phyloP scores from a whole-genome alignment of 2,113 vertebrate genomes.

The Falco punctatus region DNA sequence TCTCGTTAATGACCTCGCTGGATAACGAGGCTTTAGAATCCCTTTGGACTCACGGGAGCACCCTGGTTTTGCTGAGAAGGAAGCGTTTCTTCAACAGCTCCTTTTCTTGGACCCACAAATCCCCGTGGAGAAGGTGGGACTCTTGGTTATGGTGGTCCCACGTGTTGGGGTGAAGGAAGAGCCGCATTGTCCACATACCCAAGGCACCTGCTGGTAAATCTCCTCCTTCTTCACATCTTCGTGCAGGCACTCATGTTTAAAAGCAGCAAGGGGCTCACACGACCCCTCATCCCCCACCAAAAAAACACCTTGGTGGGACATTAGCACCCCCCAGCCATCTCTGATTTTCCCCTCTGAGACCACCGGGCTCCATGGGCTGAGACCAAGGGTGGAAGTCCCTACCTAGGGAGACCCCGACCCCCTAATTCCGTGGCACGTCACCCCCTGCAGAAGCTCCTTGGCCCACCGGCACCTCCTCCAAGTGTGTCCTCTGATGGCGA shows the following conservation, averaged over 20 bases:
- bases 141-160: neutral
- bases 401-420: too few species aligned
- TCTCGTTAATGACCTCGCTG: neutral
- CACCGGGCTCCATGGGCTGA: neutral
- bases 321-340: neutral
- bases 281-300: neutral
- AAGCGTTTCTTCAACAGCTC: neutral
- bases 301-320: neutral
- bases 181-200: neutral
- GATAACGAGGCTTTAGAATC: neutral
- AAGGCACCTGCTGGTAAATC: neutral
- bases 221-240: neutral
- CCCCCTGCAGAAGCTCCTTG: neutral
- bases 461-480: neutral
- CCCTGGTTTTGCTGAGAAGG: neutral
- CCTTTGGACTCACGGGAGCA: neutral
- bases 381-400: neutral
- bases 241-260: neutral
- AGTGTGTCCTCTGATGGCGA: neutral
- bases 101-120: neutral
- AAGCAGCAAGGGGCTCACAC: too few species aligned
- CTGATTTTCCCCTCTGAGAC: neutral
- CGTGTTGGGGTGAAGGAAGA: neutral
- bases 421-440: neutral
- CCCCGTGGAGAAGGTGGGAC: neutral